Evolutionary conservation across 2,113 vertebrate genomes (phyloP).

Genomic region (Phrynosoma platyrhinos): DNA sequence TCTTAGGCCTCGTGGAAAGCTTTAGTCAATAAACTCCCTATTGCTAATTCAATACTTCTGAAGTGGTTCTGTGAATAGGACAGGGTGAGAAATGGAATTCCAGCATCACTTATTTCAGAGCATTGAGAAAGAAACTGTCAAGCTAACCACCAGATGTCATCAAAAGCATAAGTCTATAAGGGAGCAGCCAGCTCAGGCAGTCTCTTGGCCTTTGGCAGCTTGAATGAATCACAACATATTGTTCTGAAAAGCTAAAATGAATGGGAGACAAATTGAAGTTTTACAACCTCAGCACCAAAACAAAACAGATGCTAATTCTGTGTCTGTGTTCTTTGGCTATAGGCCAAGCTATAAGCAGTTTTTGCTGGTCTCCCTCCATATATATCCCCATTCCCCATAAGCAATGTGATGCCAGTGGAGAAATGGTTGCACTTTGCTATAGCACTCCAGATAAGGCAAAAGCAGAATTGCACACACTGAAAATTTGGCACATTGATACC

Average conservation of each 20-base stretch:
- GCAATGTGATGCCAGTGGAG: background rate
- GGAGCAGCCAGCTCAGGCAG: background rate
- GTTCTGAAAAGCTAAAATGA: background rate
- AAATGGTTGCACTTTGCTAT: background rate
- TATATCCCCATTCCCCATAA: too few relatives aligned
- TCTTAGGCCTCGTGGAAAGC: background rate
- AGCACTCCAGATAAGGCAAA: background rate
- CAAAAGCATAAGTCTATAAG: background rate
- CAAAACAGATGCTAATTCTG: background rate
- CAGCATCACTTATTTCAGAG: background rate
- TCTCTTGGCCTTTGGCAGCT: rapidly evolving
- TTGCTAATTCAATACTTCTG: background rate
- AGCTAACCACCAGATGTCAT: background rate
- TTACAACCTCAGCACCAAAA: background rate
- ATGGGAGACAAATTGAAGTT: background rate
- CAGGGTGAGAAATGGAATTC: background rate
- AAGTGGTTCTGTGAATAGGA: background rate
- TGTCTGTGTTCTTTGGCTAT: background rate
- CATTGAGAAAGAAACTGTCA: background rate
- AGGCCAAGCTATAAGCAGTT: background rate
- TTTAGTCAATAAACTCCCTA: background rate
- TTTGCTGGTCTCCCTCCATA: background rate
- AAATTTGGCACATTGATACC: background rate
- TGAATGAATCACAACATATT: background rate
- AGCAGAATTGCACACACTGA: background rate